Percentiles rank a stretch among this genome's conserved stretches.
Conservation (phyloP, 1,140 invertebrate genomes). For the Colletes gigas region DNA sequence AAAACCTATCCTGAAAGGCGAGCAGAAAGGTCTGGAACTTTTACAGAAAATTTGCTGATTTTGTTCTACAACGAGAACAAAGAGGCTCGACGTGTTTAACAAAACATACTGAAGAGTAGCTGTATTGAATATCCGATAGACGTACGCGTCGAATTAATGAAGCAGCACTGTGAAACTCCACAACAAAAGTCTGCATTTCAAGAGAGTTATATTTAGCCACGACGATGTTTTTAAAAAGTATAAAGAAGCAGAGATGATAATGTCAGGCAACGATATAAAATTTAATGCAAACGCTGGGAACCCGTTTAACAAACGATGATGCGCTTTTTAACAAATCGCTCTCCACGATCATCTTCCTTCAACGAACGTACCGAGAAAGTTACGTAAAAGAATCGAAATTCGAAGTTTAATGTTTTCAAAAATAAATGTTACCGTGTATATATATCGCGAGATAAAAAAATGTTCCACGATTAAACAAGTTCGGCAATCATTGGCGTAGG, state of each 20-base stretch:
- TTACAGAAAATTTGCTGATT: background rate
- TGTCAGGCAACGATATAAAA: background rate
- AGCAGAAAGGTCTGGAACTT: no score
- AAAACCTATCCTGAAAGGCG: no score
- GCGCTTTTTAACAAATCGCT: background rate
- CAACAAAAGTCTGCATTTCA: conserved; percentile 15
- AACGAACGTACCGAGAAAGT: no score
- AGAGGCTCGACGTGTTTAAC: conserved; percentile 2
- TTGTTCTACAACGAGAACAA: background rate
- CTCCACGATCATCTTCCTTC: background rate
- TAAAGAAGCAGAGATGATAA: background rate
- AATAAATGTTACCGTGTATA: no score
- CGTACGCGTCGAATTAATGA: conserved; percentile 9
- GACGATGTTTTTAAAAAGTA: conserved; percentile 20
- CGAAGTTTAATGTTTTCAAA: no score
- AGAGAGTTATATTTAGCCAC: conserved; percentile 1
- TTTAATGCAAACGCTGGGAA: background rate
- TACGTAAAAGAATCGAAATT: no score
- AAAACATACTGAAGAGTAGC: background rate
- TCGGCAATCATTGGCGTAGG: no score
- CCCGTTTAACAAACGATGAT: conserved; percentile 5
- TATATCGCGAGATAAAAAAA: no score
- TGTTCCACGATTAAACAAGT: no score
- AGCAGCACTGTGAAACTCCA: background rate
- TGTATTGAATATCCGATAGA: background rate